Evolutionary conservation across 2,888 invertebrate genomes (phyloP), one percentile per base, ranked within the genome.

Genomic region (Oscheius myriophilus): DNA sequence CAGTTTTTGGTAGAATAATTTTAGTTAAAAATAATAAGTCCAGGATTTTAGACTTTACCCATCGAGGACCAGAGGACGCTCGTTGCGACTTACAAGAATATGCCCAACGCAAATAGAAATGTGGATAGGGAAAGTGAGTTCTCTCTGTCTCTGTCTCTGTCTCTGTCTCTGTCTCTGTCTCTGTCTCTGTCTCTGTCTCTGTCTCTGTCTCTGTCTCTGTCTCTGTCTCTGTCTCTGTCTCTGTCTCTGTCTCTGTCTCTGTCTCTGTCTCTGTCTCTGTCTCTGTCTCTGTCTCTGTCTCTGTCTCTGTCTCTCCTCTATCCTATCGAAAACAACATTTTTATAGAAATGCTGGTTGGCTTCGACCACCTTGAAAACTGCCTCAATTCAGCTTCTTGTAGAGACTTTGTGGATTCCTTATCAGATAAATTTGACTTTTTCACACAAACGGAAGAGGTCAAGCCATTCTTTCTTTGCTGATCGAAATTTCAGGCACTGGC

Each of bases 61-160:
- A 46, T 61, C 18, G 26, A 45, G 4, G 61, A 61, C 18, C 49
- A 49, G 26, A 61, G 33, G 46, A 16, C 11, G n/a, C 6, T 61
- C 21, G n/a, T 25, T 26, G 12, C 25, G 7, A 49, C 45, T 12
- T 49, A 33, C 49, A 61, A 25, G 49, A 39, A 14, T n/a, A 16
- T 57, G 14, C 33, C 33, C 33, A 33, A 33, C n/a, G 55, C 23
- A 1, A 39, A 61, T 9, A 49, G 49, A 21, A 18, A 18, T 11
- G 2, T 21, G 2, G 21, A 49, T 49, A 21, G 18, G 23, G 49
- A 49, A 18, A 11, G 49, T 49, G 18, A 18, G 49, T 33, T 33
- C 33, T 33, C 33, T 33, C 33, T 33, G 4, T 33, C 33, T 33
- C 33, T 33, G 4, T 33, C 33, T 33, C 33, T 33, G 4, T 33